phyloP scores from a whole-genome alignment of 1,140 invertebrate genomes.

The Metaphire vulgaris region DNA sequence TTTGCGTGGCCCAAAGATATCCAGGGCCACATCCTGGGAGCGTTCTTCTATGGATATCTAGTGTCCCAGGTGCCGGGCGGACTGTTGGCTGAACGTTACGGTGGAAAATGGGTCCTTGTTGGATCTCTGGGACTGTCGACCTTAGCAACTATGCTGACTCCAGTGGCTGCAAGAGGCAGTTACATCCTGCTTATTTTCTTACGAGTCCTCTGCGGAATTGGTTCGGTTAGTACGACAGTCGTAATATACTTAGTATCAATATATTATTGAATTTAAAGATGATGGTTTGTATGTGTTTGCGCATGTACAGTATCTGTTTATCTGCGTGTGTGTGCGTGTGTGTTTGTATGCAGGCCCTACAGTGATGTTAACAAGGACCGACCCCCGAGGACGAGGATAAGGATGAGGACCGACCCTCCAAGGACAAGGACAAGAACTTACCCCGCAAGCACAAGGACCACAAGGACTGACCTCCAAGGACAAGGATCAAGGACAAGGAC shows the following conservation, averaged over 20 bases:
- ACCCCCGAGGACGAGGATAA: no score
- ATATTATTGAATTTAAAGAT: not conserved
- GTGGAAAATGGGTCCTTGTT: slow-evolving; percentile 6
- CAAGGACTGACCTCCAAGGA: no score
- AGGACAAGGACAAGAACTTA: no score
- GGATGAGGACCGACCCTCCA: no score
- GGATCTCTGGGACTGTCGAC: slow-evolving; percentile 38
- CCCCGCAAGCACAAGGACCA: no score
- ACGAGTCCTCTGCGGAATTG: slow-evolving; percentile 43
- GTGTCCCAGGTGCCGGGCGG: slow-evolving; percentile 41
- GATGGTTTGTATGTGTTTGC: not conserved
- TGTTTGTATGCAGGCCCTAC: not conserved
- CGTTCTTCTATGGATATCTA: slow-evolving; percentile 53
- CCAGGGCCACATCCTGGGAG: slow-evolving; percentile 46
- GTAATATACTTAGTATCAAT: not conserved
- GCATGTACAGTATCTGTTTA: not conserved
- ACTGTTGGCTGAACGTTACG: slow-evolving; percentile 24
- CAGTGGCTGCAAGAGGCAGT: slow-evolving; percentile 38
- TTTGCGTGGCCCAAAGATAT: slow-evolving; percentile 47
- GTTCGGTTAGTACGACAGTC: slow-evolving; percentile 39
- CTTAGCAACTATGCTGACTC: slow-evolving; percentile 41
- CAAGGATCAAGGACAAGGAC: no score
- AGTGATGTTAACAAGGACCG: no score
- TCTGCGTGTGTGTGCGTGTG: not conserved
- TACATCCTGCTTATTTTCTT: slow-evolving; percentile 42